phyloP scores from a whole-genome alignment of 2,888 invertebrate genomes.

The Pemphredon lugubris region DNA sequence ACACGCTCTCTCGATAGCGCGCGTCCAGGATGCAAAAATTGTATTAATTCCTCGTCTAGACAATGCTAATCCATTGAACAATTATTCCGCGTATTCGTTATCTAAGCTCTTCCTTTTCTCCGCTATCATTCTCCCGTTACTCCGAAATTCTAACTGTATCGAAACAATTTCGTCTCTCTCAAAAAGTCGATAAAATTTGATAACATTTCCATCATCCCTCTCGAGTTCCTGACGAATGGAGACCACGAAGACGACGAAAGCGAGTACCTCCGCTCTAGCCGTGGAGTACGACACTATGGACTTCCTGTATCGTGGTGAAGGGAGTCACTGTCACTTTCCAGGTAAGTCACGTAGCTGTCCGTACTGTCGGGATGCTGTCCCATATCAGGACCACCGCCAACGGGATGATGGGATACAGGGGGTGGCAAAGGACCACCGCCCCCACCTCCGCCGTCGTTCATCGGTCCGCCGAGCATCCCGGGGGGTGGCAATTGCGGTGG shows the following conservation, averaged over 20 bases:
- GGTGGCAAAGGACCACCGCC: constrained; percentile 75
- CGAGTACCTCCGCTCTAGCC: constrained; percentile 49
- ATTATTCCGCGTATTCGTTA: too few species aligned
- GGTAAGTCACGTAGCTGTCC: constrained; percentile 95
- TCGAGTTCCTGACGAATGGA: constrained; percentile 46
- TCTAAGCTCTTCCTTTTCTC: too few species aligned
- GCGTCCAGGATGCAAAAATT: too few species aligned
- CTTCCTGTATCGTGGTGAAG: constrained; percentile 83
- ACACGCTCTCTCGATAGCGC: too few species aligned
- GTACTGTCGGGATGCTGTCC: constrained; percentile 90
- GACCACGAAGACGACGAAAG: constrained; percentile 46
- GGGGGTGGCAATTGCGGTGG: constrained; percentile 77
- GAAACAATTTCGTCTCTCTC: too few species aligned
- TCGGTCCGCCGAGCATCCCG: constrained; percentile 78
- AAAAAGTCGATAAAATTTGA: too few species aligned
- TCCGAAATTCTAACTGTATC: too few species aligned
- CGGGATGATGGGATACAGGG: constrained; percentile 74
- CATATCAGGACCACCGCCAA: constrained; percentile 81
- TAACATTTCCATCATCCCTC: constrained; percentile 33
- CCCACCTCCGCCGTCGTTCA: constrained; percentile 76
- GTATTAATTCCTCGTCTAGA: too few species aligned
- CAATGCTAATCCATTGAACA: too few species aligned
- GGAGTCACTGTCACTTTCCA: constrained; percentile 90
- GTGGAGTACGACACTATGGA: constrained; percentile 80
- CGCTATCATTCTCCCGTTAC: not conserved